These are phyloP conservation scores for Hydractinia symbiolongicarpus DNA, from an alignment of 30 jellyfish, hydroid and myxozoan genomes.

Conservation along the genomic window DNA sequence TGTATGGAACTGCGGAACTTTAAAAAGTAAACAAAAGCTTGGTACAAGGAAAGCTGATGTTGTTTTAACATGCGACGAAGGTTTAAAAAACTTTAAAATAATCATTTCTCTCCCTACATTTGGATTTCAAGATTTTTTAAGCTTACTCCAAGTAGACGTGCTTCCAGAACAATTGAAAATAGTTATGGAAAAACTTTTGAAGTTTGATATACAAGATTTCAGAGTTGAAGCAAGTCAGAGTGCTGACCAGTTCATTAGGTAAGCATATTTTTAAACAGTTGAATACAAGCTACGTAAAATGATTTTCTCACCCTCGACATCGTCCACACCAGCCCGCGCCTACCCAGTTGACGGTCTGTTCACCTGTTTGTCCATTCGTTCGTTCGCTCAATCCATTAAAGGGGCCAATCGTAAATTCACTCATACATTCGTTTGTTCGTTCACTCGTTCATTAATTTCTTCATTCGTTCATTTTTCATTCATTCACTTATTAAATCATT, in stretches of 20 bases:
- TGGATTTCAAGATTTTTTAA: not conserved
- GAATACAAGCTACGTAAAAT: too few relatives aligned
- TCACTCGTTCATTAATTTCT: too few relatives aligned
- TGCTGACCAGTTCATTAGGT: constrained; percentile 11
- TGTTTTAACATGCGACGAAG: constrained; percentile 16
- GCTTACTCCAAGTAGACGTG: constrained; percentile 9
- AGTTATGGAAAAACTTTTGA: not conserved
- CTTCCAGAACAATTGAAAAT: constrained; percentile 21
- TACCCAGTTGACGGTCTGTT: not conserved
- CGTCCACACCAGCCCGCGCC: not conserved
- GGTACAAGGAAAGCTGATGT: not conserved
- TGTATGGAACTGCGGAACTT: constrained; percentile 18
- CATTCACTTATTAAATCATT: too few relatives aligned
- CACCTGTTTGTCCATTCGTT: too few relatives aligned
- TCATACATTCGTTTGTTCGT: too few relatives aligned
- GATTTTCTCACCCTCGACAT: too few relatives aligned
- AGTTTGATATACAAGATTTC: constrained; percentile 15
- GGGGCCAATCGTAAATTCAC: too few relatives aligned
- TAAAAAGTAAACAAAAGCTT: not conserved
- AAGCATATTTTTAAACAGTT: not conserved
- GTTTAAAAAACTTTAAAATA: not conserved
- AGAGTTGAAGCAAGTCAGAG: constrained; percentile 31
- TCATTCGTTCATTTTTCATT: too few relatives aligned
- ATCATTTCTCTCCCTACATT: not conserved
- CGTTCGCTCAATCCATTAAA: too few relatives aligned